These are phyloP conservation scores for Knipowitschia caucasica DNA, from an alignment of 2,797 vertebrate species.

Conservation along the genomic window DNA sequence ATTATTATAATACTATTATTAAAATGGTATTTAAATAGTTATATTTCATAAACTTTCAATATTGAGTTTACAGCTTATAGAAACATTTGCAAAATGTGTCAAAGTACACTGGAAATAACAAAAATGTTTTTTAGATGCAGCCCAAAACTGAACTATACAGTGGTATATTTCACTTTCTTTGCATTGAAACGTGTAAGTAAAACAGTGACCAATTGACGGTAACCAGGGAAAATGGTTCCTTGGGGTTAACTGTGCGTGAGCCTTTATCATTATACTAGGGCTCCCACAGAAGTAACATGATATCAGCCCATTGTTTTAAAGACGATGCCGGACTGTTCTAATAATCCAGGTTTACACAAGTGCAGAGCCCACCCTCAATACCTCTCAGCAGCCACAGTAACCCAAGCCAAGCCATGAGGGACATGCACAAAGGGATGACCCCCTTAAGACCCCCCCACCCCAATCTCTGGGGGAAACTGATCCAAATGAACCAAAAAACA, in stretches of 20 bases:
- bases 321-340: not conserved
- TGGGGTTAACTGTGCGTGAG: not conserved
- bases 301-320: not conserved
- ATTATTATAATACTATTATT: too few species aligned
- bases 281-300: constrained; percentile 6
- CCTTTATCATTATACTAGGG: not conserved
- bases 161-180: too few species aligned
- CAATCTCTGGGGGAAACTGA: not conserved
- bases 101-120: too few species aligned
- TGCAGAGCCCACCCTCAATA: constrained; percentile 3
- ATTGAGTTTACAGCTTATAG: too few species aligned
- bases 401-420: not conserved
- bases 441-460: constrained; percentile 4
- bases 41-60: too few species aligned
- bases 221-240: not conserved
- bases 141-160: too few species aligned
- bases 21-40: too few species aligned
- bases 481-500: not conserved
- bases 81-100: too few species aligned
- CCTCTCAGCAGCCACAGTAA: not conserved
- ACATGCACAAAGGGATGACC: constrained; percentile 1
- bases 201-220: too few species aligned
- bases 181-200: too few species aligned
- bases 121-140: too few species aligned
- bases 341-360: not conserved